Evolutionary conservation across 2,797 vertebrate species (phyloP).

Genomic region (Pempheris klunzingeri): DNA sequence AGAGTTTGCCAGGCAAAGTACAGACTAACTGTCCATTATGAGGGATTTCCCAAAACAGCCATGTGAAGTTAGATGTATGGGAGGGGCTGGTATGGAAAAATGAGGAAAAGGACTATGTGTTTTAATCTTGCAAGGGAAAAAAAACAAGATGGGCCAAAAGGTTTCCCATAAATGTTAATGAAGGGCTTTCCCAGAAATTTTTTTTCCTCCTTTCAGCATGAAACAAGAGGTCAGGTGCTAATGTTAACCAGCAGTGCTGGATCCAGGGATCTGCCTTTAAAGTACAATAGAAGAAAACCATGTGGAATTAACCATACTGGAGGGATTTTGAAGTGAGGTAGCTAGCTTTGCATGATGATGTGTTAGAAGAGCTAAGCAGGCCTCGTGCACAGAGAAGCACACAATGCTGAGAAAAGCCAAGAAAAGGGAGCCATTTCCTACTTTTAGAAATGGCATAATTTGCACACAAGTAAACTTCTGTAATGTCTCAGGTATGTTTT

Average conservation of each 20-base stretch:
- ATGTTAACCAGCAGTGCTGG: conserved; percentile 72
- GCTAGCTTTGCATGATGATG: conserved; percentile 53
- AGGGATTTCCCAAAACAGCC: conserved; percentile 83
- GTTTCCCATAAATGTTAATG: conserved; percentile 86
- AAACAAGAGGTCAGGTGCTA: conserved; percentile 80
- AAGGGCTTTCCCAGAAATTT: conserved; percentile 85
- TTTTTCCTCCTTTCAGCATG: conserved; percentile 61
- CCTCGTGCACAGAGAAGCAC: conserved; percentile 18
- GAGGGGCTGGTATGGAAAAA: conserved; percentile 76
- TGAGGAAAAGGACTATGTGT: conserved; percentile 61
- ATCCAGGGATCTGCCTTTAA: conserved; percentile 60
- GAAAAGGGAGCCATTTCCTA: not conserved
- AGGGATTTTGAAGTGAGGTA: conserved; percentile 50
- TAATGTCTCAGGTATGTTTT: not conserved
- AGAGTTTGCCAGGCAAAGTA: conserved; percentile 74
- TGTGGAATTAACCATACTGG: conserved; percentile 46
- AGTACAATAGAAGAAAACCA: conserved; percentile 55
- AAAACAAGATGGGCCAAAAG: conserved; percentile 73
- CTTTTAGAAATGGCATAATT: conserved; percentile 4
- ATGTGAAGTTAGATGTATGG: conserved; percentile 72
- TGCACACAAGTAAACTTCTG: conserved; percentile 4
- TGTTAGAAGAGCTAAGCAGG: conserved; percentile 49
- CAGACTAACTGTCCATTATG: conserved; percentile 76
- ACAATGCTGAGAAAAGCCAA: conserved; percentile 28
- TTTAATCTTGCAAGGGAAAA: conserved; percentile 72